Evolutionary conservation across 1,140 invertebrate genomes (phyloP), one percentile per base, ranked within the genome.

Genomic region (Mercenaria mercenaria): DNA sequence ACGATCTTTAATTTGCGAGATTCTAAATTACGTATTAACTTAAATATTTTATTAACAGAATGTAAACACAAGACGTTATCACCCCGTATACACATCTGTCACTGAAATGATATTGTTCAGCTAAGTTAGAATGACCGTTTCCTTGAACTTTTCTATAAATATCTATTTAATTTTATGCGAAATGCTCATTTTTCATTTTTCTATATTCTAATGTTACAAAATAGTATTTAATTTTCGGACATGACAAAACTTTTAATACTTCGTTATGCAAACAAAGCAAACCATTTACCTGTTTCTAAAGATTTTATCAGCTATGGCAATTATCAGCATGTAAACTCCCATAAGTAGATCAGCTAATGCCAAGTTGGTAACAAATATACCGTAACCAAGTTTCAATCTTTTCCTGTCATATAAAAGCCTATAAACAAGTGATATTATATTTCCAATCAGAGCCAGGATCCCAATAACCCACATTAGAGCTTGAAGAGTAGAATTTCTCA

Each of bases 241-340:
- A 84, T 18, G 34, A 32, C 32, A 34, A 64, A 84, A 34, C 69
- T 26, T 13, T 18, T 47, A 50, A 84, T 18, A 56, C 32, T 18
- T 13, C 11, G 67, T 26, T 72, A 64, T n/a, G n/a, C n/a, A n/a
- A n/a, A n/a, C n/a, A n/a, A n/a, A n/a, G n/a, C n/a, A n/a, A n/a
- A 50, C 20, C 20, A 79, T 34, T 83, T 94, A 95, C 43, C 50
- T 76, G 8, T 92, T 94, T 34, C 91, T 79, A 61, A 92, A 95
- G 20, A 88, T 26, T 15, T 56, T 81, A 77, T 94, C 94, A 3
- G 93, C 92, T 2, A 84, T 69, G 13, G 92, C 95, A 32, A 95
- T 94, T 15, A 94, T 91, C 18, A 94, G 23, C 69, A 95, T 37
- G 72, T 95, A 95, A 0, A 95, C 41, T 0, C 95, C 95, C 95